Evolutionary conservation across 2,888 invertebrate species (phyloP).

Genomic region (Tenthredo distinguenda): DNA sequence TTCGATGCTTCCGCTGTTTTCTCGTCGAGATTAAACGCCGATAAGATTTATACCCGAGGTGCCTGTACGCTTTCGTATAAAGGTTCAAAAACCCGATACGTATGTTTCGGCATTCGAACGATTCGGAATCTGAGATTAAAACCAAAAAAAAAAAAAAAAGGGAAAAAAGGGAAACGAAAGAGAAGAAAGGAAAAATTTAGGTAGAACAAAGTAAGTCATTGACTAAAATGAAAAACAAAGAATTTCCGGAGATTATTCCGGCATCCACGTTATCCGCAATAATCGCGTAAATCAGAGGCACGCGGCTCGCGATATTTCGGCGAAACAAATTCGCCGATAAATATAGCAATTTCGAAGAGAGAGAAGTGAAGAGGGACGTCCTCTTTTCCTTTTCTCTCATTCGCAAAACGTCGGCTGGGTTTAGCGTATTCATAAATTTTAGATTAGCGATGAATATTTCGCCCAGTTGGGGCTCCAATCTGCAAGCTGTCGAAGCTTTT

Average conservation of each 20-base stretch:
- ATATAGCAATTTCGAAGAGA: neutral
- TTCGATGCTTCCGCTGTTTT: too few species aligned
- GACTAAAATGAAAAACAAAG: neutral
- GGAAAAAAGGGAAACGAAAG: neutral
- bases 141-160: neutral
- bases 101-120: neutral
- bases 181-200: neutral
- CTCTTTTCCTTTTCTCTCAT: neutral
- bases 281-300: neutral
- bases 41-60: too few species aligned
- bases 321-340: neutral
- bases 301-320: neutral
- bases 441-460: constrained; percentile 44
- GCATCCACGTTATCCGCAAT: neutral
- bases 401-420: neutral
- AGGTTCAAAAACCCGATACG: too few species aligned
- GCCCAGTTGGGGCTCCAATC: constrained; percentile 36
- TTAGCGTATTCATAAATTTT: constrained; percentile 40
- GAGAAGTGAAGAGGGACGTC: neutral
- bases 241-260: neutral
- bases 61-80: too few species aligned
- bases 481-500: constrained; percentile 40
- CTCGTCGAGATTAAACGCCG: too few species aligned
- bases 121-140: neutral
- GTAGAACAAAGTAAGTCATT: neutral